These are phyloP conservation scores for Acyrthosiphon pisum DNA, from an alignment of 1,140 invertebrate species.

Conservation along the genomic window DNA sequence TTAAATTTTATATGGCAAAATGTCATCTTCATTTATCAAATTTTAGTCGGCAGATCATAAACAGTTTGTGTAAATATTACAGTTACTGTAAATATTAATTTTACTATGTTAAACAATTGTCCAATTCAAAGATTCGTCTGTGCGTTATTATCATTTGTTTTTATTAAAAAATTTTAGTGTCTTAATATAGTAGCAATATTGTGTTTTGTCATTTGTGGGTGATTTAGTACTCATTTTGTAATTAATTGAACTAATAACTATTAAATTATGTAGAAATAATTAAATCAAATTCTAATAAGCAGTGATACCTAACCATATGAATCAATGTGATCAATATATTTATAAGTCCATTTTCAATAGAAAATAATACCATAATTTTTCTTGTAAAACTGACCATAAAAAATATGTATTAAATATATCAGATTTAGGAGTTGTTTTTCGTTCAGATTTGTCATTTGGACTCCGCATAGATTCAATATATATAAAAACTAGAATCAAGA, in stretches of 20 bases:
- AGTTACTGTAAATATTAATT: neutral
- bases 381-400: slow-evolving; percentile 2
- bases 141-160: neutral
- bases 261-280: neutral
- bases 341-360: neutral
- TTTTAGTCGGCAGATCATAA: neutral
- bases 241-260: slow-evolving; percentile 7
- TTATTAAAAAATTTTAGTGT: neutral
- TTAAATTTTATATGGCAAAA: neutral
- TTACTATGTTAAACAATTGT: neutral
- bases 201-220: neutral
- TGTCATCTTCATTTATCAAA: neutral
- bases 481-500: slow-evolving; percentile 2
- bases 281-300: neutral
- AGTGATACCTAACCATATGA: neutral
- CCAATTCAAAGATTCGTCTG: neutral
- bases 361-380: neutral
- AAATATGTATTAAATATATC: slow-evolving; percentile 6
- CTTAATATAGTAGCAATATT: neutral
- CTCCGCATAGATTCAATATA: slow-evolving; percentile 11
- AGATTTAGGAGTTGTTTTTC: slow-evolving; percentile 26
- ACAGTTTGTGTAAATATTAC: slow-evolving; percentile 8
- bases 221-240: neutral
- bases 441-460: slow-evolving; percentile 43
- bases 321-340: neutral